A percentile compares a stretch with the other conserved stretches of the same genome.
These are phyloP conservation scores for Callorhinus ursinus DNA, from an alignment of 2,113 vertebrate species.

Conservation along the genomic window DNA sequence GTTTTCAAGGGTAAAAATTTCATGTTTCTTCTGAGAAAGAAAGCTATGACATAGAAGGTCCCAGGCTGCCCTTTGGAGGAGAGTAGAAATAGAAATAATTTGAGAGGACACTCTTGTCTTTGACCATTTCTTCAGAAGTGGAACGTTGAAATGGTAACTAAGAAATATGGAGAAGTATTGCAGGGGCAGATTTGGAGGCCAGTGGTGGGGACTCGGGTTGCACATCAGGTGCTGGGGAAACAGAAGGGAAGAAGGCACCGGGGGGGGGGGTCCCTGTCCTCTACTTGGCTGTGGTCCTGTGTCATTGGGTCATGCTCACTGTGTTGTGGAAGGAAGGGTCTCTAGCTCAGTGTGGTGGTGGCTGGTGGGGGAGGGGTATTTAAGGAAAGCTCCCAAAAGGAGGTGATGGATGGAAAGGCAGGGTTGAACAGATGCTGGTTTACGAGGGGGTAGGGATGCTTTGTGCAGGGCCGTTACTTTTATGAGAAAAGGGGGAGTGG, in stretches of 20 bases:
- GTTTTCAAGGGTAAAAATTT: not conserved
- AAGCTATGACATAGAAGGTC: not conserved
- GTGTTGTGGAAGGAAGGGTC: fast-evolving
- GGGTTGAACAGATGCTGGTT: not conserved
- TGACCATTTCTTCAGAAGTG: not conserved
- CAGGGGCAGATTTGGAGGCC: not conserved
- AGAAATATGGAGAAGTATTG: not conserved
- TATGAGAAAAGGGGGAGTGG: not conserved
- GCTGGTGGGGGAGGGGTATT: not conserved
- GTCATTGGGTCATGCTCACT: not conserved
- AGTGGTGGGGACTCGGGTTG: fast-evolving
- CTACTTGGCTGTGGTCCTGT: fast-evolving
- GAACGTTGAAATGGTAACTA: not conserved
- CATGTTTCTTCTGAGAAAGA: not conserved
- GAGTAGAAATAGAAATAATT: not conserved
- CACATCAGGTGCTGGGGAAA: not conserved
- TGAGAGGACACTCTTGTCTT: not conserved
- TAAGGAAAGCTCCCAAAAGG: not conserved
- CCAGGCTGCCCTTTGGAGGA: not conserved
- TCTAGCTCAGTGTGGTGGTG: not conserved
- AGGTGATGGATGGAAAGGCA: not conserved
- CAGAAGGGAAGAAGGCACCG: fast-evolving
- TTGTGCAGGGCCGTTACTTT: not conserved
- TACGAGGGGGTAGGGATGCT: not conserved
- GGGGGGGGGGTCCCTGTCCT: not conserved